phyloP scores from a whole-genome alignment of 1,140 invertebrate genomes.

The Triops longicaudatus region DNA sequence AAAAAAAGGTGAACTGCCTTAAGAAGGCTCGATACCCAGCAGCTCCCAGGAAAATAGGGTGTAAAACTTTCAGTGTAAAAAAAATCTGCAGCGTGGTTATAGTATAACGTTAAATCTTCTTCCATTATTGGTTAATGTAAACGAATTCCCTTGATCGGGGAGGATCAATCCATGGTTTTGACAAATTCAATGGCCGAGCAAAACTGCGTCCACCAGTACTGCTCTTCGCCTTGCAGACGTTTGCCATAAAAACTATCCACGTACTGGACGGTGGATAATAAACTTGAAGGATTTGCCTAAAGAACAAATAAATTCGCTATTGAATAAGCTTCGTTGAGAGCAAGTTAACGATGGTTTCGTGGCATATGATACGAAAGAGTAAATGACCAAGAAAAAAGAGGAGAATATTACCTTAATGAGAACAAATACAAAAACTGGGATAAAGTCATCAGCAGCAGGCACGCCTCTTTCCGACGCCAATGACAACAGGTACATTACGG shows the following conservation, averaged over 20 bases:
- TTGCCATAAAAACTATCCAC: slow-evolving; percentile 84
- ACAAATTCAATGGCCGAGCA: slow-evolving; percentile 93
- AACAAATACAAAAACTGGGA: slow-evolving; percentile 92
- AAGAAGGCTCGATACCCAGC: not conserved
- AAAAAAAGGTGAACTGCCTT: not conserved
- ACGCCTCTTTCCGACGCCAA: slow-evolving; percentile 64
- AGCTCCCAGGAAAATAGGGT: not conserved
- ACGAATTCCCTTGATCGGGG: not conserved
- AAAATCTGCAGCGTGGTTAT: not conserved
- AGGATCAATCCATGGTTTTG: slow-evolving; percentile 85
- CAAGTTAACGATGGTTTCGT: not conserved
- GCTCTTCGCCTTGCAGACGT: slow-evolving; percentile 78
- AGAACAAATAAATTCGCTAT: slow-evolving; percentile 34
- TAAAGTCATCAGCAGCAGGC: slow-evolving; percentile 94
- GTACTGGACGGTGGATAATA: slow-evolving; percentile 95
- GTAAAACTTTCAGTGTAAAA: not conserved
- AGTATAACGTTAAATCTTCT: not conserved
- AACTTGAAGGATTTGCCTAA: slow-evolving; percentile 83
- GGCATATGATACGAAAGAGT: no score
- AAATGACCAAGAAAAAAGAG: not conserved
- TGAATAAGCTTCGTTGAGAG: slow-evolving; percentile 23
- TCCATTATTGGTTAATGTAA: not conserved
- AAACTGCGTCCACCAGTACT: slow-evolving; percentile 99
- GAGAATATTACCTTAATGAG: slow-evolving; percentile 70
- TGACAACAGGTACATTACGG: slow-evolving; percentile 82